Evolutionary conservation across 2,797 vertebrate genomes (phyloP), one percentile per base, ranked within the genome.

Genomic region (Ptychadena robeensis): DNA sequence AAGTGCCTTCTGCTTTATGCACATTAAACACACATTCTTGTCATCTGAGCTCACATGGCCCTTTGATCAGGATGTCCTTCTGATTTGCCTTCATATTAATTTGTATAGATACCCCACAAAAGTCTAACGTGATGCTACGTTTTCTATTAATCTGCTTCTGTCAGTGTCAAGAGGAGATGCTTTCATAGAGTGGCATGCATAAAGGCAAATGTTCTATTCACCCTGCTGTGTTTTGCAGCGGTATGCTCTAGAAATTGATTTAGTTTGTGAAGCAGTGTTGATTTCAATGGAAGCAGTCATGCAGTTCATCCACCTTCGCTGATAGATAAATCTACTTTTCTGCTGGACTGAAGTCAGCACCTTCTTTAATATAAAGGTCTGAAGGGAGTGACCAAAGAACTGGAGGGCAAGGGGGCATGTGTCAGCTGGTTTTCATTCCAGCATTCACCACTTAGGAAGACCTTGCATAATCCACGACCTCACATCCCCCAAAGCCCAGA

Each of bases 71-170:
- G 2, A 22, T 73, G 48, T 48, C 35, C 53, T 74, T 80, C 48
- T 80, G 65, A 59, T 69, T 63, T 68, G 65, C 63, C 68, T 69
- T 84, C 77, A 48, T 80, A 44, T 48, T 69, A 61, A 84, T 74
- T 80, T 79, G 77, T 80, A 74, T 84, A 69, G 73, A 73, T 64
- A 84, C 77, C 77, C 53, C 28, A 75, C 71, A 75, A 74, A 59
- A 64, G 44, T 40, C 77, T 80, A 80, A 84, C 80, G 30, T 30
- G 37, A 48, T 74, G 77, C 71, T 84, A 74, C 77, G 15, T 75
- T 63, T 80, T 70, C 70, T 74, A 61, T 80, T 84, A 80, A 69
- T 80, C 70, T 68, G 27, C 64, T 11, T 59, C 44, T 67, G 44
- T 80, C 71, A 74, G 48, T 35, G 57, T 40, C 76, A 68, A 74